Base-by-base conservation (phyloP, 2,113 vertebrate genomes). In the Ptyas mucosa region DNA sequence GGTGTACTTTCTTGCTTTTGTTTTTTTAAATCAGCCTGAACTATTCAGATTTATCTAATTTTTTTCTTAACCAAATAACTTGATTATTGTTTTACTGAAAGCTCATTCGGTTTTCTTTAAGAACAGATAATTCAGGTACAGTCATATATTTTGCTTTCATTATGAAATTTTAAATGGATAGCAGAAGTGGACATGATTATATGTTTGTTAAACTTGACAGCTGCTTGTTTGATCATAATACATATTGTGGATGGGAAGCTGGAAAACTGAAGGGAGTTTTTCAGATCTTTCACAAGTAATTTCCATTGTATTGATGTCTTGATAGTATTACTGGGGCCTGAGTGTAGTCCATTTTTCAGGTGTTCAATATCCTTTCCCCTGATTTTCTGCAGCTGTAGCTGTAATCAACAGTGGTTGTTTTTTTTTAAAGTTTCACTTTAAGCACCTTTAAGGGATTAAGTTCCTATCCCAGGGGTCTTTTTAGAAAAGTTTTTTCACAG, bases 1-100 rank as follows among this genome's bases (percentile, higher is more conserved):
- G 89, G 86, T 91, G 85, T 87, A 51, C 34, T 23, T 95, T 93
- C 75, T 86, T 89, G 23, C 51, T 55, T 93, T 26, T 51, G 43
- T 46, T 49, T 49, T 90, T 95, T 90, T 0, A 12, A 64, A 94
- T 88, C 51, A 39, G 58, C 89, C 34, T 1, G 64, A 64, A 87
- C 81, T 93, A 93, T 94, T 93, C 26, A 92, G 34, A 12, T 51
- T 61, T 39, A 88, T 94, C 75, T 90, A 87, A 2, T 10, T 1
- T 89, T 91, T 93, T 4, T 89, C 92, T 93, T 51, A 29, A 89
- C 90, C 93, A 1, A 0, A 34, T 91, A 94, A 85, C n/a, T 43
- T 90, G 91, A 94, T 95, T 34, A 93, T 92, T 0, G 10, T 91
- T 5, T 86, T 64, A 49, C 34, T n/a, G 75, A 26, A 49, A 61